Conservation (phyloP, 2,797 vertebrate genomes). For the Gallinago solitaria region DNA sequence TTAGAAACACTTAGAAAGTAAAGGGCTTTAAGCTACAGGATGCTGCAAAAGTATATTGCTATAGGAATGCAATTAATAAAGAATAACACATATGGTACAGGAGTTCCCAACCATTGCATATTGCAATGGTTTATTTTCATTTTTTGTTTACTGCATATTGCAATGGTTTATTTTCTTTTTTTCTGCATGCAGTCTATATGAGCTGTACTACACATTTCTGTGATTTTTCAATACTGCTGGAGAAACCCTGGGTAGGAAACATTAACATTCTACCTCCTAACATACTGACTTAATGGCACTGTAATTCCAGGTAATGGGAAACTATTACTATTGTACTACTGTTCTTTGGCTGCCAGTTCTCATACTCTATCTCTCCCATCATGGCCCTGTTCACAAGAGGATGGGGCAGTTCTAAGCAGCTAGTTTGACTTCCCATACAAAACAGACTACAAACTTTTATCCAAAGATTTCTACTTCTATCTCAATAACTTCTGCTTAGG, state of each 20-base stretch:
- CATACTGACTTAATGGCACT: neutral
- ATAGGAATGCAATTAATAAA: neutral
- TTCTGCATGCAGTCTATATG: neutral
- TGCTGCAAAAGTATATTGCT: neutral
- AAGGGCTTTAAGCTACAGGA: neutral
- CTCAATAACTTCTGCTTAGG: neutral
- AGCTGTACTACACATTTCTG: neutral
- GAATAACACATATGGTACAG: neutral
- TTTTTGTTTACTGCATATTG: neutral
- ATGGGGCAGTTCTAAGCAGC: neutral
- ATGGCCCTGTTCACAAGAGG: neutral
- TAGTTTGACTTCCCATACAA: neutral
- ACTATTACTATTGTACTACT: neutral
- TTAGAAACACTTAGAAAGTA: constrained; percentile 5
- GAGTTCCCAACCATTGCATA: neutral
- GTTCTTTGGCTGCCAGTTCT: neutral
- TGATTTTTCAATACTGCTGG: neutral
- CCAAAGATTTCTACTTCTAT: neutral
- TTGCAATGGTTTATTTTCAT: neutral
- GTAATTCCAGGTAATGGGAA: neutral
- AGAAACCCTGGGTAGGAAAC: neutral
- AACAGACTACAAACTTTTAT: neutral
- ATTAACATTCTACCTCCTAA: neutral
- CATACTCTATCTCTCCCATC: neutral
- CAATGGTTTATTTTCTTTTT: neutral